phyloP scores from a whole-genome alignment of 1,140 invertebrate species.

The Contarinia nasturtii region DNA sequence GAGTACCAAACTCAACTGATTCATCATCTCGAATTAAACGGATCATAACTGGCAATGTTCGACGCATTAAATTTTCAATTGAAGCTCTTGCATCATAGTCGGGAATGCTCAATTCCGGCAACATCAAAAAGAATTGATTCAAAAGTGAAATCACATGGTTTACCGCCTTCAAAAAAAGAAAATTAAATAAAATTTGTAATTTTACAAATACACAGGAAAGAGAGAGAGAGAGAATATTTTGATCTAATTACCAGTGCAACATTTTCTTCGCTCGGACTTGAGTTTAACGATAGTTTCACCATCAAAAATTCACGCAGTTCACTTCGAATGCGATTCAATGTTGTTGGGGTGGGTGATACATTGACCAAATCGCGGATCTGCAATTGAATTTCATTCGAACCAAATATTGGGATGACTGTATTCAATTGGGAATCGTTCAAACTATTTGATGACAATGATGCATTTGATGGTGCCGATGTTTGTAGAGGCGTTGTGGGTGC shows the following conservation, averaged over 20 bases:
- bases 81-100: slow-evolving; percentile 19
- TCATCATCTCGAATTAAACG: slow-evolving; percentile 23
- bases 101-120: slow-evolving; percentile 13
- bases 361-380: slow-evolving; percentile 3
- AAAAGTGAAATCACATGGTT: slow-evolving; percentile 14
- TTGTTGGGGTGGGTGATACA: slow-evolving; percentile 4
- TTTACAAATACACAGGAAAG: background rate
- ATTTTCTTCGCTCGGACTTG: background rate
- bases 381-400: slow-evolving; percentile 1
- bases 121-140: slow-evolving; percentile 10
- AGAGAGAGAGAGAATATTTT: too few relatives aligned
- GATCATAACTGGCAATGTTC: slow-evolving; percentile 12
- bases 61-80: slow-evolving; percentile 14
- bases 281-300: slow-evolving; percentile 6
- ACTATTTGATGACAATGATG: background rate
- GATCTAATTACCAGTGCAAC: too few relatives aligned
- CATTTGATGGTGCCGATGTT: too few relatives aligned
- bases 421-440: background rate
- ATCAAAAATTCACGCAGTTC: slow-evolving; percentile 9
- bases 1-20: slow-evolving; percentile 22
- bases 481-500: too few relatives aligned
- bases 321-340: slow-evolving; percentile 8
- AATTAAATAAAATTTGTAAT: too few relatives aligned
- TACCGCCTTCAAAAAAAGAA: slow-evolving; percentile 7
- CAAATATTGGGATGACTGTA: background rate